Conservation (phyloP, 2,113 vertebrate genomes). For the Vulpes lagopus region DNA sequence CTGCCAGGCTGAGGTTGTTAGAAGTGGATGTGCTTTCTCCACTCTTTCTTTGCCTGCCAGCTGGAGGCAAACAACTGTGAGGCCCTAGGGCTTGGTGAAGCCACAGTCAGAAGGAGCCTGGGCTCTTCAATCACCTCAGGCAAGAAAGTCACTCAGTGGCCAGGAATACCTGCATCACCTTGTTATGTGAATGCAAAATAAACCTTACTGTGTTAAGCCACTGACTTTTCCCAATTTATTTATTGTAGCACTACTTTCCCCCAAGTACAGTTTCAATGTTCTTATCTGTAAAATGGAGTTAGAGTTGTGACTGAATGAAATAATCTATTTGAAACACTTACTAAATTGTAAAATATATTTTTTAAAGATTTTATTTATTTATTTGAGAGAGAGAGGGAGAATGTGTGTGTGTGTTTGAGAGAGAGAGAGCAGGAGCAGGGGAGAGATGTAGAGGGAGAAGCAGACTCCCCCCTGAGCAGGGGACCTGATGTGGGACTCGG, state of each 20-base stretch:
- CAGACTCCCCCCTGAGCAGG: no score
- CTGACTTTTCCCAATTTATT: background rate
- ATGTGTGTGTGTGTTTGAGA: no score
- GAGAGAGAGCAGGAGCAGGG: no score
- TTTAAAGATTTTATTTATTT: no score
- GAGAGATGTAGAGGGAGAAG: no score
- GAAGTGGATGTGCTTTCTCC: background rate
- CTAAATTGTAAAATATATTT: background rate
- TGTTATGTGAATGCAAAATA: background rate
- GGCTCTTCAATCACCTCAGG: background rate
- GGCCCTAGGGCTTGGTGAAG: no score
- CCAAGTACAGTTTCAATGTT: background rate
- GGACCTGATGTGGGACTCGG: no score
- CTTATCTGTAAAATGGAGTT: constrained; percentile 14
- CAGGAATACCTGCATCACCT: no score
- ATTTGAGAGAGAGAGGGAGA: no score
- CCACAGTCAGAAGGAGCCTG: background rate
- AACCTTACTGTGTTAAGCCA: background rate
- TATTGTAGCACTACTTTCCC: background rate
- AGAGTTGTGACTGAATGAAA: constrained; percentile 1
- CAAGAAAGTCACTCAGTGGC: background rate
- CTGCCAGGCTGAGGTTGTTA: background rate
- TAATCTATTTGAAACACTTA: background rate
- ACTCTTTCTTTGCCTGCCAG: background rate
- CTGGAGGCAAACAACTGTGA: background rate